Base-by-base conservation (phyloP, 2,888 invertebrate genomes). In the Pachymerium ferrugineum region DNA sequence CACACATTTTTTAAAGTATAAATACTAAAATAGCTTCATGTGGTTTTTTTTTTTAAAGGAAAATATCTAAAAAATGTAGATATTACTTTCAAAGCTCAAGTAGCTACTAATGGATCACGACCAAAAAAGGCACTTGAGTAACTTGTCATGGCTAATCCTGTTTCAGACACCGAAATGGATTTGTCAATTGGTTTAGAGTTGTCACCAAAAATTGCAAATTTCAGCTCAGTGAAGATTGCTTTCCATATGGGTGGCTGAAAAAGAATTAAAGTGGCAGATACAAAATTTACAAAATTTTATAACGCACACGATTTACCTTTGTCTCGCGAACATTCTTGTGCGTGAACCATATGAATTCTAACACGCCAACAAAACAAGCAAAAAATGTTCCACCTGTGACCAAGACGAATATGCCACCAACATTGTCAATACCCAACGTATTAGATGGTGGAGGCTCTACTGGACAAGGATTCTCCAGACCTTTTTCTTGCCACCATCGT, bases 311-410 rank as follows among this genome's bases (percentile, higher is more conserved):
- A 30, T n/a, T 71, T 72, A 95, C 92, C 87, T 93, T 87, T 84
- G 94, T 94, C 83, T 94, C 93, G 73, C 92, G 91, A 67, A 94
- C 94, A 71, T 94, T 91, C 84, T 94, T 94, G 80, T 94, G 87
- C 62, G 94, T 92, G 84, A 95, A 96, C 94, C 94, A 95, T 19
- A 94, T 91, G 83, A 97, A 97, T 83, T 97, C 97, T 81, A 94
- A 91, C 75, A 97, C 92, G 19, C 97, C 95, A 78, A 95, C 92
- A 76, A 94, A 90, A 81, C 93, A 92, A 4, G 95, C 94, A 69
- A 94, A 90, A 3, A 92, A 92, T 89, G 92, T 91, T 2, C 95
- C 95, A 33, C 92, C 92, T 89, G 95, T 91, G 73, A 97, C 87
- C 0, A 97, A 94, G 16, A 96, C 94, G 83, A 97, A 97, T 5